A percentile compares a stretch with the other conserved stretches of the same genome.
These are phyloP conservation scores for Phrynocephalus forsythii DNA, from an alignment of 2,797 vertebrate genomes.

Conservation along the genomic window DNA sequence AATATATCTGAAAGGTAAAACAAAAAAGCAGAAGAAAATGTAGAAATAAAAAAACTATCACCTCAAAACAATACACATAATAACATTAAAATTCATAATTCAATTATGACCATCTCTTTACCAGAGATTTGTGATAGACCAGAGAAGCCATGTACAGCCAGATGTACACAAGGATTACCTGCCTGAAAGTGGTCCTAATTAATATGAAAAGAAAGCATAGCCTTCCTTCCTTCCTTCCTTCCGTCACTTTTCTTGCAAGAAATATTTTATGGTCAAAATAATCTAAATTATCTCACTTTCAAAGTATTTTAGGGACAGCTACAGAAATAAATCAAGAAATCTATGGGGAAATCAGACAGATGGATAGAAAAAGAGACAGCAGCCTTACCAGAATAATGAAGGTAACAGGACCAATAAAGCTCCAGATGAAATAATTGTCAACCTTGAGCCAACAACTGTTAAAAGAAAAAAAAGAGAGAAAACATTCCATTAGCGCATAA, in stretches of 20 bases:
- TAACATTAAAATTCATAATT: background rate
- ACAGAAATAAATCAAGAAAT: slow-evolving; percentile 1
- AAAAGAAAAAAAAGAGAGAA: slow-evolving; percentile 39
- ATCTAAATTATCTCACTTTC: slow-evolving; percentile 15
- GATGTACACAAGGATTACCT: background rate
- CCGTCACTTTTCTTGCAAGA: background rate
- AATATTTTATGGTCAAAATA: background rate
- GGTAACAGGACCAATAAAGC: slow-evolving; percentile 97
- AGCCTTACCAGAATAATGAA: slow-evolving; percentile 97
- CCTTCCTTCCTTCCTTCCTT: background rate
- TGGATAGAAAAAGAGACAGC: background rate
- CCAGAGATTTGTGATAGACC: no score
- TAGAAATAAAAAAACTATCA: background rate
- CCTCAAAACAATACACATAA: background rate
- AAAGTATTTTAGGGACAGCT: background rate
- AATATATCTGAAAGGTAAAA: background rate
- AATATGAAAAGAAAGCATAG: background rate
- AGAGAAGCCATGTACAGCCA: background rate
- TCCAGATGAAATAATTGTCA: slow-evolving; percentile 99
- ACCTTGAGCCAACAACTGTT: slow-evolving; percentile 96
- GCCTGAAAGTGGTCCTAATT: background rate
- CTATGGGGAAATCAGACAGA: background rate
- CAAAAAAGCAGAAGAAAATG: background rate
- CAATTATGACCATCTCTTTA: background rate
- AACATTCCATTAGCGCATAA: slow-evolving; percentile 10